These are phyloP conservation scores for Rotaria sp. DNA, from an alignment of 2,888 invertebrate species.

Conservation along the genomic window DNA sequence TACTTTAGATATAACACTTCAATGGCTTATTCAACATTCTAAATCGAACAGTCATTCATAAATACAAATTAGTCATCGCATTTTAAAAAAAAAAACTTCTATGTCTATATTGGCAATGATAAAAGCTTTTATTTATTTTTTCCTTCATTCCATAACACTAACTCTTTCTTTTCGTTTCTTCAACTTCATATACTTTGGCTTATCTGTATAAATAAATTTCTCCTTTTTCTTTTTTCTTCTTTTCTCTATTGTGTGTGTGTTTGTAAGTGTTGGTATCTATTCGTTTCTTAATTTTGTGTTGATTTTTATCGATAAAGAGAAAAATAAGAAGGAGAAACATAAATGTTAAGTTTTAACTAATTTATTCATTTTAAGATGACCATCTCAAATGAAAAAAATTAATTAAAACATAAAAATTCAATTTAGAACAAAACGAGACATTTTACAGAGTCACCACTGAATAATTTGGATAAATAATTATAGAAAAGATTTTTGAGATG, in stretches of 20 bases:
- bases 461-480: no score
- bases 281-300: not conserved
- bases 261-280: not conserved
- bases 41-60: constrained; percentile 56
- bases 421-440: no score
- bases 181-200: not conserved
- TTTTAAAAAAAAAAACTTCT: not conserved
- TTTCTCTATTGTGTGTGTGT: not conserved
- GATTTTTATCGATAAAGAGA: not conserved
- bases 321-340: not conserved
- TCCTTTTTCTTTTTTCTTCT: not conserved
- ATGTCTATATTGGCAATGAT: not conserved
- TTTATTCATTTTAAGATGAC: not conserved
- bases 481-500: no score
- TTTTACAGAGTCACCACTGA: no score
- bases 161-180: not conserved
- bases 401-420: no score
- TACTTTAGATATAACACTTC: constrained; percentile 80
- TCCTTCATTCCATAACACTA: not conserved
- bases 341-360: not conserved
- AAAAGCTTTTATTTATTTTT: not conserved
- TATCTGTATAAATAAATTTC: not conserved
- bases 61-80: not conserved
- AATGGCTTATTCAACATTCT: constrained; percentile 93
- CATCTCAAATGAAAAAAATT: no score